Conservation (phyloP, 1,140 invertebrate species). For the Trissolcus basalis region DNA sequence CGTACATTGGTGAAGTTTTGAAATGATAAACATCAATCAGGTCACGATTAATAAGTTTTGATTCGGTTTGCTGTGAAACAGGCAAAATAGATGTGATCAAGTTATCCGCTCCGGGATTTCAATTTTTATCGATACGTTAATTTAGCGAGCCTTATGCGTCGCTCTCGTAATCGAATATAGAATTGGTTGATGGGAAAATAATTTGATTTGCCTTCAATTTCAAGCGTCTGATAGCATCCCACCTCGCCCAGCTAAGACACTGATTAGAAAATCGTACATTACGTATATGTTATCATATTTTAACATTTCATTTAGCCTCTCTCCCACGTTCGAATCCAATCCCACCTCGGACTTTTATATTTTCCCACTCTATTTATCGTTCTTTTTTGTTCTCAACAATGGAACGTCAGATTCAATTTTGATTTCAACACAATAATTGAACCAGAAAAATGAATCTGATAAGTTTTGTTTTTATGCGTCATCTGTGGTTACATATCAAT, state of each 20-base stretch:
- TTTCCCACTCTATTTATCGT: too few relatives aligned
- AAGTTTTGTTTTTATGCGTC: too few relatives aligned
- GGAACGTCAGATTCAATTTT: too few relatives aligned
- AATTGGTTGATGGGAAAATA: conserved; percentile 53
- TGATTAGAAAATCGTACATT: conserved; percentile 56
- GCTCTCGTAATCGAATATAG: conserved; percentile 35
- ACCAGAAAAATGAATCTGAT: too few relatives aligned
- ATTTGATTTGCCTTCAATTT: conserved; percentile 54
- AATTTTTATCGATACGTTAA: conserved; percentile 39
- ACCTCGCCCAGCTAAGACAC: conserved; percentile 28
- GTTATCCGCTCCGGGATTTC: conserved; percentile 1
- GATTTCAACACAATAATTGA: too few relatives aligned
- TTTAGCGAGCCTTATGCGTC: conserved; percentile 33
- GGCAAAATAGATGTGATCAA: conserved; percentile 5
- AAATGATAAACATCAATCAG: too few relatives aligned
- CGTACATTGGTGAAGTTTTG: too few relatives aligned
- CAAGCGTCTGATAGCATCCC: conserved; percentile 39
- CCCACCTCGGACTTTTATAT: too few relatives aligned
- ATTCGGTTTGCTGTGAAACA: background rate
- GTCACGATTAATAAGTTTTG: too few relatives aligned
- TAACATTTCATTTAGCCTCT: conserved; percentile 13
- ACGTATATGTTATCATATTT: conserved; percentile 48
- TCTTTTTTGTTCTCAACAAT: too few relatives aligned
- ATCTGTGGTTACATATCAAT: too few relatives aligned
- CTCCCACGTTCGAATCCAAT: too few relatives aligned